Evolutionary conservation across 2,888 invertebrate species (phyloP), one percentile per base, ranked within the genome.

Genomic region (Drosophila histrio): DNA sequence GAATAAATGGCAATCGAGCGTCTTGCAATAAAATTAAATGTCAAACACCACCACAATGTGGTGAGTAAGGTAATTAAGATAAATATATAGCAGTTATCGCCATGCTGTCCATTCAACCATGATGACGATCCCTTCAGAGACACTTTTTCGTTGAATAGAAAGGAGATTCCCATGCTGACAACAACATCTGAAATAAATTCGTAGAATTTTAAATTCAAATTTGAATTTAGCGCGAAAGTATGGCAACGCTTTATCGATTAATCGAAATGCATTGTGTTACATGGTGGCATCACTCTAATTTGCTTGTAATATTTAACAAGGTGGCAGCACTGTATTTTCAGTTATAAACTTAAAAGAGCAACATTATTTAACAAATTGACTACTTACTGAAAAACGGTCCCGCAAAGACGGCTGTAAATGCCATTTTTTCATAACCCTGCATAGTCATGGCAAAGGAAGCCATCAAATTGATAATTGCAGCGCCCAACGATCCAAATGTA

Each of bases 391-490:
- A 76, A 15, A 84, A 53, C 0, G 78, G 59, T 0, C 67, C 59
- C 1, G 83, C 83, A 15, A 62, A 57, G 15, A 60, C 46, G 6
- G 67, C 69, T 0, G 79, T 77, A 15, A 65, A 83, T 0, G 72
- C 83, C 83, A 80, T 79, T 30, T 54, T 71, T 22, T 79, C 83
- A 21, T 72, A 77, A 4, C 79, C 79, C 21, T 79, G 66, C 22
- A 49, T 17, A 9, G 66, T 47, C 22, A 79, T 47, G 2, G 58
- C 26, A 1, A 36, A 19, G 4, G 66, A 69, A 19, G 77, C 13
- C 17, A 80, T 15, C 3, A 80, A 21, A 9, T 77, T 72, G 17
- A 78, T 64, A 2, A 61, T 3, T 0, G 64, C 77, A 28, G 46
- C 60, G 0, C 66, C 43, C 13, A 82, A 0, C 6, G 74, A 22